Percentiles rank a stretch among this genome's conserved stretches.
These are phyloP conservation scores for Mesochorus sp. DNA, from an alignment of 2,888 invertebrate species.

Conservation along the genomic window DNA sequence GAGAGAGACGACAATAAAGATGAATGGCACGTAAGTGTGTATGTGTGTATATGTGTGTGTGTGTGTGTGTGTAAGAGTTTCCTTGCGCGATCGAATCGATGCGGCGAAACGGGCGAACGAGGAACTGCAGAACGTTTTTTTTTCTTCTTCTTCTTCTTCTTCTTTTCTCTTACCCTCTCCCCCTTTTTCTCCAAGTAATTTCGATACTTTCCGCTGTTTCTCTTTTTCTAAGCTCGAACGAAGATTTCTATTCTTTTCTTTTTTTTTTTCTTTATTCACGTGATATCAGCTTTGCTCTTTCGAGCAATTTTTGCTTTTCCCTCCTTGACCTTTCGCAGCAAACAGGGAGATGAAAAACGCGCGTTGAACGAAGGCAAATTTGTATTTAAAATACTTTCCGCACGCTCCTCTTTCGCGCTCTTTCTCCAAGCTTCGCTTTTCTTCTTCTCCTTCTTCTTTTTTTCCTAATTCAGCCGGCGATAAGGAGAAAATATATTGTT, in stretches of 20 bases:
- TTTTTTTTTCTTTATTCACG: background rate
- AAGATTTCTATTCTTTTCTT: background rate
- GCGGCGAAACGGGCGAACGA: slow-evolving; percentile 36
- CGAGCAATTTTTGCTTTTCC: no score
- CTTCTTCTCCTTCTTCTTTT: background rate
- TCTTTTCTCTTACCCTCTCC: background rate
- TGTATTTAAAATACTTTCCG: background rate
- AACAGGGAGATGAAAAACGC: background rate
- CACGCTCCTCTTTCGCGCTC: background rate
- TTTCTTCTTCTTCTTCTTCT: background rate
- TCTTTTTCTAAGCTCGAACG: background rate
- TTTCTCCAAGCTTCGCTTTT: background rate
- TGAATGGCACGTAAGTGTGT: slow-evolving; percentile 45
- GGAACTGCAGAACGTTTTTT: slow-evolving; percentile 45
- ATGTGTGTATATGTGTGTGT: slow-evolving; percentile 2
- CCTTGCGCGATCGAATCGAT: slow-evolving; percentile 50
- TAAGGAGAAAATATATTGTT: no score
- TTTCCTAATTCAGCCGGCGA: no score
- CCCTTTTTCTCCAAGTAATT: background rate
- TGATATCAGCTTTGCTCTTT: background rate
- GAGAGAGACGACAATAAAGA: slow-evolving; percentile 20
- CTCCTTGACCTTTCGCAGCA: background rate
- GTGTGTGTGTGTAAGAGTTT: slow-evolving; percentile 3
- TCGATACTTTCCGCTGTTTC: background rate
- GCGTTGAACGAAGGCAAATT: background rate